phyloP scores from a whole-genome alignment of 1,140 invertebrate genomes.

The Drosophila funebris region DNA sequence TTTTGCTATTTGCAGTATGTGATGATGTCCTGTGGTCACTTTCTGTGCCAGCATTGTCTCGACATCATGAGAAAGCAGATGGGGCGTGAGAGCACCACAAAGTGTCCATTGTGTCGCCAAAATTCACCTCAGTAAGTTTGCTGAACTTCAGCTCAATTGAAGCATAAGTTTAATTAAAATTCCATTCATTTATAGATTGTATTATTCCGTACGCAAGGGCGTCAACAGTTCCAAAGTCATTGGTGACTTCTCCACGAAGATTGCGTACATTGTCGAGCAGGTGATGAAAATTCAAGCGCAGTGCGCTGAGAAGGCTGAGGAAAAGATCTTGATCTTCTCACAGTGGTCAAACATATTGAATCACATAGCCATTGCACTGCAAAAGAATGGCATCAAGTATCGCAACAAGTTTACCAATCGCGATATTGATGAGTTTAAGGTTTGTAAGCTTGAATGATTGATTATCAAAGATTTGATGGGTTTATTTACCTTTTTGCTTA shows the following conservation, averaged over 20 bases:
- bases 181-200: constrained; percentile 46
- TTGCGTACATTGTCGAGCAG: constrained; percentile 87
- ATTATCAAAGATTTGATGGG: too few relatives aligned
- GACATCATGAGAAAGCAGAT: constrained; percentile 41
- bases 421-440: constrained; percentile 86
- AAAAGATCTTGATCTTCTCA: constrained; percentile 90
- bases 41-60: constrained; percentile 69
- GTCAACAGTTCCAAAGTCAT: constrained; percentile 60
- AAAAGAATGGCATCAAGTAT: constrained; percentile 86
- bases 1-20: constrained; percentile 59
- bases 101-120: constrained; percentile 88
- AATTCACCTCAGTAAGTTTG: constrained; percentile 60
- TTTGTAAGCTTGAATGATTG: constrained; percentile 46
- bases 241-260: constrained; percentile 90
- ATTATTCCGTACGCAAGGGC: constrained; percentile 57
- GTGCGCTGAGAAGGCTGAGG: constrained; percentile 79
- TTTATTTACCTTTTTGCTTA: constrained; percentile 40
- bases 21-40: constrained; percentile 78
- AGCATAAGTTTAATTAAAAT: neutral
- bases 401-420: constrained; percentile 84
- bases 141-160: too few relatives aligned
- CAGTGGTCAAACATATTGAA: constrained; percentile 88
- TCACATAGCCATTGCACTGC: constrained; percentile 86
- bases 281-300: constrained; percentile 86
- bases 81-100: constrained; percentile 3